Evolutionary conservation across 2,888 invertebrate species (phyloP), one percentile per base, ranked within the genome.

Genomic region (Polymixis lichenea): DNA sequence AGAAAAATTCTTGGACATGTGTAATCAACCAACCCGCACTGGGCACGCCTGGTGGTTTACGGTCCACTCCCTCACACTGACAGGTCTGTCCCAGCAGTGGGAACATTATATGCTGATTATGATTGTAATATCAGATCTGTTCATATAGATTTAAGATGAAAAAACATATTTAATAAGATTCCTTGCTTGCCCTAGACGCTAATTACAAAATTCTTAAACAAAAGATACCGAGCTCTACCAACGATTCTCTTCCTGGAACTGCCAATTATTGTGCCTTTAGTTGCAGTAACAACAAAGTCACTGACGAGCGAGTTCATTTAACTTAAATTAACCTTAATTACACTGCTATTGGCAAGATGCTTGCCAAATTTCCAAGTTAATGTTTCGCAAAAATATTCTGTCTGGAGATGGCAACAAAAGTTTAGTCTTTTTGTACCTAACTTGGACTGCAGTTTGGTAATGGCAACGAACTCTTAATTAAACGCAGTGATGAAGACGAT

Each of bases 301-400:
- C 68, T 75, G 74, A 75, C 67, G 71, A 72, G 58, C 19, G 38
- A 82, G 85, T 85, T 77, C 85, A 77, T 86, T 85, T 75, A 79
- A 85, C 60, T 79, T 79, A 68, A 85, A 84, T 86, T 86, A 86
- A 78, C 86, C 86, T 82, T 82, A 86, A 86, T 86, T 86, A 75
- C 72, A 72, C 53, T 65, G 70, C 72, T 74, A 79, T 85, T 67
- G 55, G 75, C 75, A 78, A 86, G 82, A 82, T 77, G 79, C 73
- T 84, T 86, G 82, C 84, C 84, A 85, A 85, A 86, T 84, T 79
- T 56, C 25, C 72, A 73, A 86, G 68, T 78, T 76, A 83, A 81
- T 80, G 80, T 69, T 72, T 71, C 46, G 65, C 75, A 64, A 77
- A 85, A 85, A 81, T 80, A 76, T 80, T 71, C 75, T 78, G 62